Base-by-base conservation (phyloP, 2,797 vertebrate genomes). In the Gastrophryne carolinensis region DNA sequence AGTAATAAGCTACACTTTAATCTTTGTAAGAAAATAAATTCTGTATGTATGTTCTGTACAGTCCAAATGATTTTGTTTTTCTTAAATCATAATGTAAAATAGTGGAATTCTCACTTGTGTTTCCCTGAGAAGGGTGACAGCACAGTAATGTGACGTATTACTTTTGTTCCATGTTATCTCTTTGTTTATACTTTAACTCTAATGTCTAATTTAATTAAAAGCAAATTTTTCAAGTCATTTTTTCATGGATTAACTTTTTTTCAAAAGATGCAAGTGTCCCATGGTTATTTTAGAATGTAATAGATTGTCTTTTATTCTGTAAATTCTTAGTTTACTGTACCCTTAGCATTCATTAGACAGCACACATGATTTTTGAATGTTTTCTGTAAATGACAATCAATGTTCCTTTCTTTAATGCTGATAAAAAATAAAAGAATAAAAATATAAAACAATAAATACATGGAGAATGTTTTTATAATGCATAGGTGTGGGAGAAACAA, bases 351-450 rank as follows among this genome's bases (percentile, higher is more conserved):
- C 86, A 81, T 87, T 86, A 90, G 91, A 89, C 92, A 92, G 90
- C 91, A 92, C 90, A 92, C 87, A 91, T 90, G 86, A 90, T 91
- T 93, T 92, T 89, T 92, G 90, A 93, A 93, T 92, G 90, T 93
- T 91, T 92, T 91, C 89, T 93, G 91, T 92, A 92, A 91, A 92
- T 92, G 92, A 93, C 91, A 93, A 93, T 93, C 91, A 93, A 90
- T 93, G 90, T 93, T 91, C 82, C 83, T 90, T 93, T 88, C 87
- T 91, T 91, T 90, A 90, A 89, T 84, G 88, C 86, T 89, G 83
- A 88, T 87, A 78, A 89, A 89, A 90, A 90, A 88, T 89, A 84
- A 89, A 83, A 85, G n/a, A 47, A 47, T 47, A 47, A 88, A 87
- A 83, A 61, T 52, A 53, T 79, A 85, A 88, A 79, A 68, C 57